Base-by-base conservation (phyloP, 1,140 invertebrate species). In the Leptinotarsa defecta region DNA sequence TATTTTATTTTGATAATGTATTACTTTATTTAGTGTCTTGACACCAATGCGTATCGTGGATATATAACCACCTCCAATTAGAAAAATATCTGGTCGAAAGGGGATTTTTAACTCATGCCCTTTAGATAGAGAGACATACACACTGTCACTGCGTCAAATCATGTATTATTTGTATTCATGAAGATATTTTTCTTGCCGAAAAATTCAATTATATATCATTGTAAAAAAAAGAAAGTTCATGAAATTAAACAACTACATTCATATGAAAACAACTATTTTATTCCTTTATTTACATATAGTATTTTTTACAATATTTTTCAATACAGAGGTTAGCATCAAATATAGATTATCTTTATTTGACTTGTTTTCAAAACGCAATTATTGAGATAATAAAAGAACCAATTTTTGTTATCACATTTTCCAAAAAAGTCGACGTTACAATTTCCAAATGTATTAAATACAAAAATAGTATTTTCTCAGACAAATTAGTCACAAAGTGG, bases 241-340 rank as follows among this genome's bases (percentile, higher is more conserved):
- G 34, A 11, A 43, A 43, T 43, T 3, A 43, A 11, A 43, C 34
- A 3, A 43, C 34, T 43, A 43, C 3, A 3, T 79, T 83, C 77
- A 75, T 82, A 83, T 81, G 81, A 83, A 82, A 83, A 83, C 80
- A 81, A 78, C 76, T 76, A 81, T 79, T 77, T 80, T 77, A 77
- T 80, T 80, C 68, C 73, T 73, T 74, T 81, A 77, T 79, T 77
- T 81, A 81, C 79, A 81, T 79, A 81, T 81, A 82, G 78, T 77
- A 75, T 75, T 80, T 80, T 82, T 78, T 81, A 81, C 79, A 83
- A 78, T 81, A 77, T 74, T 73, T 78, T 74, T 79, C 75, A 81
- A 82, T 79, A 83, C 80, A 81, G 78, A 78, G 78, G 75, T 78
- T 79, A 81, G 80, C 82, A 78, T 83, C 78, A 83, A 83, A 82